phyloP scores from a whole-genome alignment of 2,888 invertebrate species.

The Erannis defoliaria region DNA sequence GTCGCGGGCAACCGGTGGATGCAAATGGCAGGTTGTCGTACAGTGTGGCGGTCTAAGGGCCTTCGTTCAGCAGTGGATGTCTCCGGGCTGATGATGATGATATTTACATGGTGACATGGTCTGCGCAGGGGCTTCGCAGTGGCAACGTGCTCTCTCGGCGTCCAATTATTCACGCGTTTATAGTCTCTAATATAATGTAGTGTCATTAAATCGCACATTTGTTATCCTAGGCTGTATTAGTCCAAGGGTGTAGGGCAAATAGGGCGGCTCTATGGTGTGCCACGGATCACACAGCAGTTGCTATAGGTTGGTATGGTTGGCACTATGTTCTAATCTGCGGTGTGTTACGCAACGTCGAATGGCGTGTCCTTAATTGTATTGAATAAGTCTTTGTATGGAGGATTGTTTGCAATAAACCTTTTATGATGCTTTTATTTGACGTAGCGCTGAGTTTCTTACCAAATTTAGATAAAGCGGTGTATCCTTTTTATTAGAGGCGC shows the following conservation, averaged over 20 bases:
- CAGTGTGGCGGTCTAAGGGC: too few relatives aligned
- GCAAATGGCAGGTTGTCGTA: too few relatives aligned
- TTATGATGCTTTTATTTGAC: neutral
- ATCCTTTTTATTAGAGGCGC: neutral
- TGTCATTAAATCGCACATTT: too few relatives aligned
- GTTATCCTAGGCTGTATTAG: neutral
- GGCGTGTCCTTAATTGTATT: slow-evolving; percentile 15
- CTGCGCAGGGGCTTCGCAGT: too few relatives aligned
- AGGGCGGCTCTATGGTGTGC: slow-evolving; percentile 5
- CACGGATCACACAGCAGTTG: neutral
- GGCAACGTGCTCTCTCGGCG: too few relatives aligned
- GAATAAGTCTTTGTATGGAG: slow-evolving; percentile 9
- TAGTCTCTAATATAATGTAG: too few relatives aligned
- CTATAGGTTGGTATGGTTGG: neutral
- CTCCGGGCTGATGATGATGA: too few relatives aligned
- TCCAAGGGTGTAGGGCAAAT: neutral
- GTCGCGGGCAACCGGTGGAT: too few relatives aligned
- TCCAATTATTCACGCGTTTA: too few relatives aligned
- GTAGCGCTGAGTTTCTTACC: neutral
- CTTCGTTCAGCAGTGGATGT: too few relatives aligned
- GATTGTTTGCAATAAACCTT: slow-evolving; percentile 13
- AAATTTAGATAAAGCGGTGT: neutral
- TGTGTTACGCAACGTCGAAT: slow-evolving; percentile 10
- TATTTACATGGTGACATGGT: too few relatives aligned
- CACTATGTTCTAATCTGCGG: slow-evolving; percentile 3